Evolutionary conservation across 2,888 invertebrate species (phyloP).

Genomic region (Cryptocephalus moraei): DNA sequence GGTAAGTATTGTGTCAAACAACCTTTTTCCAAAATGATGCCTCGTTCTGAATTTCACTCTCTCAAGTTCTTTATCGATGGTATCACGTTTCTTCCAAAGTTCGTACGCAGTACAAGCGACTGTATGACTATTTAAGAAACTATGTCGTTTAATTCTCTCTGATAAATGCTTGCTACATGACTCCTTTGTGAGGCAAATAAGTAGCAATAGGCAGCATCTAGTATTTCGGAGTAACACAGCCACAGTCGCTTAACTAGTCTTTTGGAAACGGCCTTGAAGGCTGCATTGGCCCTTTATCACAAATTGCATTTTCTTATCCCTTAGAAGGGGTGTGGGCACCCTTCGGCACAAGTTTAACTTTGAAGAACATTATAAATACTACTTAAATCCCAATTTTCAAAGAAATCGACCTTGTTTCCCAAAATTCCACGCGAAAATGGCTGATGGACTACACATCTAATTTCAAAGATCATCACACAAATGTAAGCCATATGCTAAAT

Average conservation of each 20-base stretch:
- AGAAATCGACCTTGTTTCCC: no score
- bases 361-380: no score
- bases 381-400: no score
- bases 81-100: conserved; percentile 14
- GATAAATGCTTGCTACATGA: conserved; percentile 14
- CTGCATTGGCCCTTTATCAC: no score
- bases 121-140: conserved; percentile 3
- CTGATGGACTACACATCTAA: no score
- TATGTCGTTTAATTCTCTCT: conserved; percentile 9
- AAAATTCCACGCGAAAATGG: no score
- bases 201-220: conserved; percentile 2
- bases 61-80: conserved; percentile 11
- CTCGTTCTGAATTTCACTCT: conserved; percentile 9
- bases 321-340: no score
- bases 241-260: no score
- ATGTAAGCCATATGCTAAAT: no score
- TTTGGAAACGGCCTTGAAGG: conserved; percentile 5
- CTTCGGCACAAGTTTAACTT: no score
- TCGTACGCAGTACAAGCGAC: conserved; percentile 16
- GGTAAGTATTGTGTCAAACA: conserved; percentile 11
- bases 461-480: no score
- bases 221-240: conserved; percentile 2
- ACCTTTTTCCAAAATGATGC: conserved; percentile 11
- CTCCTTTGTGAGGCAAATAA: conserved; percentile 5
- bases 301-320: no score